A percentile compares a stretch with the other conserved stretches of the same genome.
Conservation (phyloP, 2,888 invertebrate species). For the Oscheius sp. region DNA sequence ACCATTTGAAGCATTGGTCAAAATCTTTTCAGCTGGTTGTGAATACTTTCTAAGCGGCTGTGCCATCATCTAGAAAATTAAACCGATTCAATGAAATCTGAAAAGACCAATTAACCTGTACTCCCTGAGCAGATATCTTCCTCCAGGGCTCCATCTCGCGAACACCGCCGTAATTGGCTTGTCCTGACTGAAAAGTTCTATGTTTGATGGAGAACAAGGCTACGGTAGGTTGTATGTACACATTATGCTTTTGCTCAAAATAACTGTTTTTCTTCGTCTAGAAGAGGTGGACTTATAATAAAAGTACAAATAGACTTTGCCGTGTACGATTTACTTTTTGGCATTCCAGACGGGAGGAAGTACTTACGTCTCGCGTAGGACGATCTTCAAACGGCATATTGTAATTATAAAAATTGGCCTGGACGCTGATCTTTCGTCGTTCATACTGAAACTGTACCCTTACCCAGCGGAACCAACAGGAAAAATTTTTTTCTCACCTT, state of each 20-base stretch:
- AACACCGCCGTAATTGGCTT: too few species aligned
- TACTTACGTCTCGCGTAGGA: constrained; percentile 2
- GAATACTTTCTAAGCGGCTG: constrained; percentile 18
- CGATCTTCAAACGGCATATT: constrained; percentile 4
- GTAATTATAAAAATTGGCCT: constrained; percentile 23
- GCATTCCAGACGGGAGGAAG: too few species aligned
- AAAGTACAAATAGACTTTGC: too few species aligned
- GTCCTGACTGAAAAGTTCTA: too few species aligned
- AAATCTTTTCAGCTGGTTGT: constrained; percentile 8
- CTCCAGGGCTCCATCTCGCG: too few species aligned
- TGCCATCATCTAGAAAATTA: constrained; percentile 9
- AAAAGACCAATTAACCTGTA: background rate
- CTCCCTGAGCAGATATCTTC: background rate
- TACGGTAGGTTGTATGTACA: too few species aligned
- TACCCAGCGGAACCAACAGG: background rate
- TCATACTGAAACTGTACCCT: constrained; percentile 1
- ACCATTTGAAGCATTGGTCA: background rate
- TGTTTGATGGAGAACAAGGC: too few species aligned
- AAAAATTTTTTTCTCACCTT: background rate
- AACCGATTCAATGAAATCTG: background rate
- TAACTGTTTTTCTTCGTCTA: too few species aligned
- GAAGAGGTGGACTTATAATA: too few species aligned
- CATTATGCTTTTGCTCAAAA: too few species aligned
- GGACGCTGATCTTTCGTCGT: constrained; percentile 25
- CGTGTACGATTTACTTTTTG: too few species aligned